Evolutionary conservation across 2,888 invertebrate genomes (phyloP).

Genomic region (Agonum fuliginosum): DNA sequence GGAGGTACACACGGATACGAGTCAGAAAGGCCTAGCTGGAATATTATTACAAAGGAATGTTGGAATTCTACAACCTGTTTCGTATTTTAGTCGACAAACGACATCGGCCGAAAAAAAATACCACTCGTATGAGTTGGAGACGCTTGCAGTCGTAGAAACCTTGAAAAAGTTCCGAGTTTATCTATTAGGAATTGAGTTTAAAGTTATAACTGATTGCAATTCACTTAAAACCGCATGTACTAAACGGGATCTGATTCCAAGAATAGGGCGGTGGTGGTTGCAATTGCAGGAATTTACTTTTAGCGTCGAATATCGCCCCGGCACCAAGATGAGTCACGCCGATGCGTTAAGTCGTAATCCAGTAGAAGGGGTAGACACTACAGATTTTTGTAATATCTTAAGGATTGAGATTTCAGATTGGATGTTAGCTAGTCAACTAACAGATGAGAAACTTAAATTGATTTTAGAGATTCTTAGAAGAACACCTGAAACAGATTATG

Average conservation of each 20-base stretch:
- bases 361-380: slow-evolving; percentile 34
- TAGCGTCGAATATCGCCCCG: slow-evolving; percentile 61
- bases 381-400: slow-evolving; percentile 61
- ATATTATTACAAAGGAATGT: slow-evolving; percentile 66
- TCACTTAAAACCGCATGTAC: slow-evolving; percentile 55
- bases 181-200: slow-evolving; percentile 66
- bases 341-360: slow-evolving; percentile 58
- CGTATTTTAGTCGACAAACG: slow-evolving; percentile 67
- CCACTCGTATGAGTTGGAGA: slow-evolving; percentile 68
- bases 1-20: slow-evolving; percentile 66
- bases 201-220: slow-evolving; percentile 65
- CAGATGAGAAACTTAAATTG: slow-evolving; percentile 8
- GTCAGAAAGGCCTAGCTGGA: slow-evolving; percentile 64
- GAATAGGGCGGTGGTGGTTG: slow-evolving; percentile 63
- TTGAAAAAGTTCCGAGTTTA: slow-evolving; percentile 68
- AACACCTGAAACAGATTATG: slow-evolving; percentile 4
- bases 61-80: slow-evolving; percentile 63
- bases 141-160: slow-evolving; percentile 67
- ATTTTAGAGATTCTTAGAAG: background rate
- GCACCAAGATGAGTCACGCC: slow-evolving; percentile 61
- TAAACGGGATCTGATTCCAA: slow-evolving; percentile 61
- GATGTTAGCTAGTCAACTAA: slow-evolving; percentile 13
- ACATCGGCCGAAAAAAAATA: slow-evolving; percentile 66
- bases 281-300: slow-evolving; percentile 62
- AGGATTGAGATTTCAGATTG: slow-evolving; percentile 5